A percentile compares a stretch with the other conserved stretches of the same genome.
Evolutionary conservation across 2,888 invertebrate species (phyloP).

Genomic region (Scrobipalpa costella): DNA sequence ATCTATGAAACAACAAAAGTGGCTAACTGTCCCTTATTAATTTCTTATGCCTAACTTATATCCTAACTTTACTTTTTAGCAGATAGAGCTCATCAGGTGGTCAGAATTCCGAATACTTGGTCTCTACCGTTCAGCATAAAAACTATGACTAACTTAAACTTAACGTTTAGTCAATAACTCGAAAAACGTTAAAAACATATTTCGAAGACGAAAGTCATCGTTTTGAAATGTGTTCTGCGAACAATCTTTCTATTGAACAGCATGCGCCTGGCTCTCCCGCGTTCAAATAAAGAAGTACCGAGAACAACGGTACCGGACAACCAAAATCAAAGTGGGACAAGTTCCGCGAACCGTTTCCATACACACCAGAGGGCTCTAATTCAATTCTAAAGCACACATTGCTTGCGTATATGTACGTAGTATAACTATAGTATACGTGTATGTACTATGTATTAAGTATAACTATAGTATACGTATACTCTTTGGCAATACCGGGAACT

Average conservation of each 20-base stretch:
- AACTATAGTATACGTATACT: no score
- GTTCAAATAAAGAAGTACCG: constrained; percentile 57
- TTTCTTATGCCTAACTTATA: not conserved
- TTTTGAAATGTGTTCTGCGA: constrained; percentile 52
- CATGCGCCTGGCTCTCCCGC: constrained; percentile 39
- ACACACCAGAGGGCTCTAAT: constrained; percentile 1
- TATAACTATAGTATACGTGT: not conserved
- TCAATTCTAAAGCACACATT: constrained; percentile 10
- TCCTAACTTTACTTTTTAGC: no score
- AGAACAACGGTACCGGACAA: constrained; percentile 62
- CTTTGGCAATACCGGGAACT: no score
- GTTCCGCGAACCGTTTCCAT: constrained; percentile 23
- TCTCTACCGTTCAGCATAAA: no score
- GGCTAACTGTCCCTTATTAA: not conserved
- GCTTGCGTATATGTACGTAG: not conserved
- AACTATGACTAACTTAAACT: no score
- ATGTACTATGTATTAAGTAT: not conserved
- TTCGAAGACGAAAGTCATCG: constrained; percentile 21
- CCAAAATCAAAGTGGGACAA: constrained; percentile 53
- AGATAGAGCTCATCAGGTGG: no score
- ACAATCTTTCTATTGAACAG: constrained; percentile 41
- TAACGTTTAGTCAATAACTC: not conserved
- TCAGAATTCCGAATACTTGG: no score
- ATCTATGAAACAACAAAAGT: not conserved
- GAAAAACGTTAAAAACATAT: constrained; percentile 8